Percentiles rank a stretch among this genome's conserved stretches.
Evolutionary conservation across 2,113 vertebrate genomes (phyloP).

Genomic region (Pangasianodon hypophthalmus): DNA sequence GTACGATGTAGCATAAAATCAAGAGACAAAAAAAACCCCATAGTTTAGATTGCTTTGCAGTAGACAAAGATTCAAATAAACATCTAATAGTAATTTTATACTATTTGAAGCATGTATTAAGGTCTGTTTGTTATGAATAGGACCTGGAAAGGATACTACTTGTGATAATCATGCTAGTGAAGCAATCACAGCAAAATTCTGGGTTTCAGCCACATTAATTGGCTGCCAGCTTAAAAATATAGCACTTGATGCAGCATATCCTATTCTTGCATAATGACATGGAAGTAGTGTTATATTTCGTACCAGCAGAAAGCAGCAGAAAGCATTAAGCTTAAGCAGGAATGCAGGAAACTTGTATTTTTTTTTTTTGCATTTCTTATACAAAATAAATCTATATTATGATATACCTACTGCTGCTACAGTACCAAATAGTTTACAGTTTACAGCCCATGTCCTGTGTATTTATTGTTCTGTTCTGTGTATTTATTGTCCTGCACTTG

Average conservation of each 20-base stretch:
- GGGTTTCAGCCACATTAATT: background rate
- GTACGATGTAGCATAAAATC: background rate
- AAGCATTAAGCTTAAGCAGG: background rate
- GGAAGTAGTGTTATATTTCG: background rate
- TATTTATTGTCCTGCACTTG: background rate
- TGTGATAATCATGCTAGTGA: background rate
- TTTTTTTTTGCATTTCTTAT: background rate
- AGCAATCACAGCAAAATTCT: background rate
- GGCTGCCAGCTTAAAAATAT: background rate
- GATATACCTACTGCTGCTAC: background rate
- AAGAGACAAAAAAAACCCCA: background rate
- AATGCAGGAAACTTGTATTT: background rate
- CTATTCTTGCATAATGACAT: background rate
- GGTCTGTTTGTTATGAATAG: background rate
- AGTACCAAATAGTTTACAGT: background rate
- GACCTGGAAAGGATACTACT: background rate
- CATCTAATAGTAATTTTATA: background rate
- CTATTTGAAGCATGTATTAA: background rate
- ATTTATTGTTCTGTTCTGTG: background rate
- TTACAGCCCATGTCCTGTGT: background rate
- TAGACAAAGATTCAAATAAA: background rate
- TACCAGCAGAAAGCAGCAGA: background rate
- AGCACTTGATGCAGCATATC: background rate
- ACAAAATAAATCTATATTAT: background rate
- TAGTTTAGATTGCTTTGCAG: background rate